Evolutionary conservation across 1,140 invertebrate species (phyloP).

Genomic region (Hestina assimilis): DNA sequence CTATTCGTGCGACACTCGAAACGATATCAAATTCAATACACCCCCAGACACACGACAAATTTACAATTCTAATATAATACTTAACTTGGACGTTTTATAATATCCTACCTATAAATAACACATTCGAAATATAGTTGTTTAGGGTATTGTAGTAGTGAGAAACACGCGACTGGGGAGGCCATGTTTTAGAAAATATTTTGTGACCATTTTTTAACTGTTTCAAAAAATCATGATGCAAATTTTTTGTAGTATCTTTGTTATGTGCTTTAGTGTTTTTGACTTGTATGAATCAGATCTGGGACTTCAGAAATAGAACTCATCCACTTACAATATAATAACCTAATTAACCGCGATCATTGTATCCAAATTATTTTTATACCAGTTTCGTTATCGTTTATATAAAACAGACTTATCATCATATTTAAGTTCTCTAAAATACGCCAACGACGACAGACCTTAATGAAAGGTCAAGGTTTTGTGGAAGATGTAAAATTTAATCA

Average conservation of each 20-base stretch:
- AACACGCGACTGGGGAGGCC: slow-evolving; percentile 9
- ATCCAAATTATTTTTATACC: too few species aligned
- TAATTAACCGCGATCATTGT: too few species aligned
- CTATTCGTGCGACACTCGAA: slow-evolving; percentile 6
- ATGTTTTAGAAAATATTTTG: neutral
- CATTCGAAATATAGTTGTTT: slow-evolving; percentile 61
- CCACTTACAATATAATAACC: too few species aligned
- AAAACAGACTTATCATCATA: too few species aligned
- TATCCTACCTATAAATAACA: slow-evolving; percentile 10
- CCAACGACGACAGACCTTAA: too few species aligned
- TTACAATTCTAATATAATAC: slow-evolving; percentile 33
- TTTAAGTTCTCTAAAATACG: too few species aligned
- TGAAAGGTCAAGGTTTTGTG: too few species aligned
- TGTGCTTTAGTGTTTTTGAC: too few species aligned
- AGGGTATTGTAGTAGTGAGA: slow-evolving; percentile 25
- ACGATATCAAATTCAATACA: slow-evolving; percentile 2
- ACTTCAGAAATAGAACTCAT: neutral
- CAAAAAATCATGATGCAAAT: neutral
- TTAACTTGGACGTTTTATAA: slow-evolving; percentile 10
- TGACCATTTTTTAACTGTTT: neutral
- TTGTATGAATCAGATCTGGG: too few species aligned
- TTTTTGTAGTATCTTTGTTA: too few species aligned
- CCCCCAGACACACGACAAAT: slow-evolving; percentile 13
- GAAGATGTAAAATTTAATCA: too few species aligned
- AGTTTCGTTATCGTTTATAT: too few species aligned